phyloP scores from a whole-genome alignment of 2,113 vertebrate species.

The Mesoclemmys tuberculata region DNA sequence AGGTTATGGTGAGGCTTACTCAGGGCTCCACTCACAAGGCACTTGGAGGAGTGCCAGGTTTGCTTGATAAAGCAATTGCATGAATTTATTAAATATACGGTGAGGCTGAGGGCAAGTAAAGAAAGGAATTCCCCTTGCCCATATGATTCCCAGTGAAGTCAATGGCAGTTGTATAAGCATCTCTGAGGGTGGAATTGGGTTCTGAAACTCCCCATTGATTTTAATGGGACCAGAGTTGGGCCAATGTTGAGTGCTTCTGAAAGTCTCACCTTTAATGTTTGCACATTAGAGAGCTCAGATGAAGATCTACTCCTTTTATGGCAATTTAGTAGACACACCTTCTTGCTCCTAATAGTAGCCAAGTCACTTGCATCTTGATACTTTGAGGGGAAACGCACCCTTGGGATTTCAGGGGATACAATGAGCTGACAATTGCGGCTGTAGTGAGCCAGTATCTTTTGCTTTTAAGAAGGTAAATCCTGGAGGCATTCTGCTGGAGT shows the following conservation, averaged over 20 bases:
- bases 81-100: not conserved
- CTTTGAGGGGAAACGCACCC: not conserved
- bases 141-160: not conserved
- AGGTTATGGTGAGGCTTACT: not conserved
- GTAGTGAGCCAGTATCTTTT: not conserved
- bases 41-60: not conserved
- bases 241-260: not conserved
- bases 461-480: not conserved
- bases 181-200: not conserved
- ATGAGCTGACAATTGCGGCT: not conserved
- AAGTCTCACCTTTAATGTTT: not conserved
- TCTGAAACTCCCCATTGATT: rapidly evolving
- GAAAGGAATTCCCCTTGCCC: not conserved
- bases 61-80: not conserved
- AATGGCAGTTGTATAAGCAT: not conserved
- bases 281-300: not conserved
- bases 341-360: not conserved
- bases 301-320: not conserved
- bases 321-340: not conserved
- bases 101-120: not conserved
- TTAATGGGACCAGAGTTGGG: not conserved
- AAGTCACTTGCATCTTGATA: not conserved
- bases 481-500: not conserved
- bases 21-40: not conserved
- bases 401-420: not conserved